Percentiles rank a stretch among this genome's conserved stretches.
phyloP scores from a whole-genome alignment of 2,113 vertebrate genomes.

The Phainopepla nitens region DNA sequence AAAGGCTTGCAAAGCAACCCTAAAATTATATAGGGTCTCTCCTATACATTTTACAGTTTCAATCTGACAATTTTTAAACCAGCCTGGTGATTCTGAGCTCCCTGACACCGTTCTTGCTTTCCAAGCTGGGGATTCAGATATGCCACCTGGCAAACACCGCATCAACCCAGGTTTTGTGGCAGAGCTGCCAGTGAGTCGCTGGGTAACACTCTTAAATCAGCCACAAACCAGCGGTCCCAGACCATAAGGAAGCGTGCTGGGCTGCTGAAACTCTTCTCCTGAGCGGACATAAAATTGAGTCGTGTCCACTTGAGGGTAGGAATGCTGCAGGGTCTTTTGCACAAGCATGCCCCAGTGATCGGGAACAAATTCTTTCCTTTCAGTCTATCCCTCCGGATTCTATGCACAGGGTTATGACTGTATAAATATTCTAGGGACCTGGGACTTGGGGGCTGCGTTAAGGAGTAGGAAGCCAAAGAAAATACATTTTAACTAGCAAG shows the following conservation, averaged over 20 bases:
- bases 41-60: background rate
- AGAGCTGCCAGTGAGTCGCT: fast-evolving
- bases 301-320: slow-evolving; percentile 5
- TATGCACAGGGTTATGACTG: background rate
- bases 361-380: slow-evolving; percentile 44
- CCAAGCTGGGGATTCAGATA: background rate
- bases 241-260: background rate
- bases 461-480: slow-evolving; percentile 5
- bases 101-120: background rate
- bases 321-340: slow-evolving; percentile 41
- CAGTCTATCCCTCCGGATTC: background rate
- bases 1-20: background rate
- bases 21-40: background rate
- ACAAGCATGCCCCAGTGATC: background rate
- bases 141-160: background rate
- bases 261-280: slow-evolving; percentile 14
- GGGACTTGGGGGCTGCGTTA: slow-evolving; percentile 9
- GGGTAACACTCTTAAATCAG: background rate
- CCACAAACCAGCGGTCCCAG: background rate
- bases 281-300: background rate
- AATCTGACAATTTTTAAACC: background rate
- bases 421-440: slow-evolving; percentile 48
- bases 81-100: background rate
- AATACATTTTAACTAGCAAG: slow-evolving; percentile 51
- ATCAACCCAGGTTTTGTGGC: background rate